Conservation (phyloP, 30 jellyfish, hydroid and myxozoan species). For the Hydractinia echinata region DNA sequence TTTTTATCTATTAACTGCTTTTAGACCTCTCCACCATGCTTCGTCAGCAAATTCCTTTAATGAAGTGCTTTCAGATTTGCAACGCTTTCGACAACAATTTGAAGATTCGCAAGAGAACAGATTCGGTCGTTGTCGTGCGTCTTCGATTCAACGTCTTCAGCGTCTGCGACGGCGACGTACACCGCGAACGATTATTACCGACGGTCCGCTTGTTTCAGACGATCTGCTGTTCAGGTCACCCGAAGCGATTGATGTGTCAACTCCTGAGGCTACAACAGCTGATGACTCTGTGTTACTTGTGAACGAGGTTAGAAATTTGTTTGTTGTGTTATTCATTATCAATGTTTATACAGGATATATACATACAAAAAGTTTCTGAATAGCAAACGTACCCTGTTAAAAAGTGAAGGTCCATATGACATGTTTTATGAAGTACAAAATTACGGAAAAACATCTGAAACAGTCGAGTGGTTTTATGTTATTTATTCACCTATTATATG, state of each 20-base stretch:
- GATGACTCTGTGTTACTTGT: constrained; percentile 23
- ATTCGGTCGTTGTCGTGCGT: constrained; percentile 11
- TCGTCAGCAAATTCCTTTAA: constrained; percentile 20
- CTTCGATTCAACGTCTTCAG: not conserved
- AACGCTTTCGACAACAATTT: constrained; percentile 52
- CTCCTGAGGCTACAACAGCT: constrained; percentile 21
- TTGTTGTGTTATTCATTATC: too few species aligned
- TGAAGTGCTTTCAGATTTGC: constrained; percentile 42
- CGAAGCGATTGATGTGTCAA: not conserved
- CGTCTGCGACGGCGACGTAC: constrained; percentile 20
- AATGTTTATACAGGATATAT: not conserved
- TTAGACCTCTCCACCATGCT: constrained; percentile 6
- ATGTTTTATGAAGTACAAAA: too few species aligned
- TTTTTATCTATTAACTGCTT: not conserved
- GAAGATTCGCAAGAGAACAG: constrained; percentile 57
- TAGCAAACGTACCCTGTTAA: too few species aligned
- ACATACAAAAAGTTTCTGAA: too few species aligned
- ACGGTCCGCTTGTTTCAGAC: constrained; percentile 7
- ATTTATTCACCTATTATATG: too few species aligned
- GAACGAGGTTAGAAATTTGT: constrained; percentile 3
- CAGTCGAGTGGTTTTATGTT: too few species aligned
- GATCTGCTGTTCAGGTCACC: not conserved
- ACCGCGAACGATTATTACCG: constrained; percentile 16
- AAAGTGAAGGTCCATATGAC: too few species aligned
- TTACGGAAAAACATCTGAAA: too few species aligned